Evolutionary conservation across 2,113 vertebrate species (phyloP).

Genomic region (Neofelis nebulosa): DNA sequence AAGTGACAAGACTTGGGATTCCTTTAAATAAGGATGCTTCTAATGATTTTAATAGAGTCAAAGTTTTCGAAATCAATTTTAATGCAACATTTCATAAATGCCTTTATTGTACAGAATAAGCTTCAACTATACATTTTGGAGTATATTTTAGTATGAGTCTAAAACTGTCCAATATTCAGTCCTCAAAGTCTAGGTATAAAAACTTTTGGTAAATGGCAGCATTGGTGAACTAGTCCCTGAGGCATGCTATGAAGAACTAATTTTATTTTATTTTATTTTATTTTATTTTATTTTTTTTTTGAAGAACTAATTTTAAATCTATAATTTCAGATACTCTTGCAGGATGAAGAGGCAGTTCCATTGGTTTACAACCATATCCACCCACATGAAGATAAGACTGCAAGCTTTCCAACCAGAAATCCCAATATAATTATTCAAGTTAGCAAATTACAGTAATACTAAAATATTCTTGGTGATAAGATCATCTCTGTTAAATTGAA

Average conservation of each 20-base stretch:
- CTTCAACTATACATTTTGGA: neutral
- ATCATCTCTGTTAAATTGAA: neutral
- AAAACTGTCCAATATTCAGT: neutral
- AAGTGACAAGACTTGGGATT: neutral
- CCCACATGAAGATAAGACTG: neutral
- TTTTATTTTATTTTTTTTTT: no score
- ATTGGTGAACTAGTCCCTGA: neutral
- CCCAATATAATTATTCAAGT: slow-evolving; percentile 20
- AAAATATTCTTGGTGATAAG: neutral
- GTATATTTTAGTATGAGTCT: neutral
- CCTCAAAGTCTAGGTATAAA: neutral
- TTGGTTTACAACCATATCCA: neutral
- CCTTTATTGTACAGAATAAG: neutral
- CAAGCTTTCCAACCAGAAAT: neutral
- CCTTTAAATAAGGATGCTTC: neutral
- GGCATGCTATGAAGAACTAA: neutral
- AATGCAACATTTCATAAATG: neutral
- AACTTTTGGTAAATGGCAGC: neutral
- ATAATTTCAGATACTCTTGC: neutral
- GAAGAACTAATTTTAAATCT: neutral
- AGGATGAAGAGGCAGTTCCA: neutral
- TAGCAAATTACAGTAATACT: neutral
- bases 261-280: no score
- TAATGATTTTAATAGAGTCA: neutral
- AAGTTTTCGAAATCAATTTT: neutral